Conservation (phyloP, 35 echinoderm and acorn worm species). For the Diadema setosum region DNA sequence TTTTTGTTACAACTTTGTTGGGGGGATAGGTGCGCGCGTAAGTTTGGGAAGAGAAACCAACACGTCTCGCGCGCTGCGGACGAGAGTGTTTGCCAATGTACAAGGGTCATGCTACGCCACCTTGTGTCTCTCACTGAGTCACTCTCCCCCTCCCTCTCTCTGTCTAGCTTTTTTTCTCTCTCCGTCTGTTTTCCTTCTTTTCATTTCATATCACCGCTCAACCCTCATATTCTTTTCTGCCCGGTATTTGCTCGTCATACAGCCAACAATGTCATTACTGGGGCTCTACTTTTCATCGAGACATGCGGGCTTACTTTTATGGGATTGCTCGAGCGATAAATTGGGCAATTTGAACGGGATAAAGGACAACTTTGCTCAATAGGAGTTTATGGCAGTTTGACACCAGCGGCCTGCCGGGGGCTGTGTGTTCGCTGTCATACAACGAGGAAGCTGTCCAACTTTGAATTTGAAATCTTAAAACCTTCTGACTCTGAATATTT, state of each 20-base stretch:
- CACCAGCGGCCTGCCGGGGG: too few species aligned
- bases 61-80: not conserved
- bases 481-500: too few species aligned
- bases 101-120: conserved; percentile 6
- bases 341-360: conserved; percentile 12
- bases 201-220: not conserved
- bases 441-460: too few species aligned
- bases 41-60: not conserved
- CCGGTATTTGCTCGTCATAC: not conserved
- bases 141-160: not conserved
- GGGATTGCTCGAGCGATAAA: conserved; percentile 6
- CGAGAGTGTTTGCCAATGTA: conserved; percentile 8
- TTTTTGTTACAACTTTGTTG: not conserved
- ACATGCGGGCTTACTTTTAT: not conserved
- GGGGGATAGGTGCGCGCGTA: not conserved
- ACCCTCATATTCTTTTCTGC: not conserved
- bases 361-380: conserved; percentile 18
- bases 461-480: too few species aligned
- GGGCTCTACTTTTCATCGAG: not conserved
- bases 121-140: too few species aligned
- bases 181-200: not conserved
- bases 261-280: not conserved
- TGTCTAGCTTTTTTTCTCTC: not conserved
- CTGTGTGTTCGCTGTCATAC: too few species aligned
- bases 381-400: not conserved